Conservation (phyloP, 2,888 invertebrate species). For the Thecocarcelia acutangulata region DNA sequence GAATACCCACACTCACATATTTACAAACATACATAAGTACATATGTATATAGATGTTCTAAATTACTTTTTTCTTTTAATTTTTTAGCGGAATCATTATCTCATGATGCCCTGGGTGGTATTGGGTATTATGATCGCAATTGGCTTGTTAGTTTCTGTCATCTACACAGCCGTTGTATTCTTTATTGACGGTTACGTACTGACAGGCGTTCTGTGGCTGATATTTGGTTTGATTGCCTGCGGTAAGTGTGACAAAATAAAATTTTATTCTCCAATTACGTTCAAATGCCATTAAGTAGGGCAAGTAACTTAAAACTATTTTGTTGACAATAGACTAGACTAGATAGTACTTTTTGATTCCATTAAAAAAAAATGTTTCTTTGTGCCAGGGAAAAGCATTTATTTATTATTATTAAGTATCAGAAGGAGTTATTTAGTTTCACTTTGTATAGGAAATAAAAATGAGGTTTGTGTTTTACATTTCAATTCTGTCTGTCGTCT, state of each 20-base stretch:
- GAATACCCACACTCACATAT: background rate
- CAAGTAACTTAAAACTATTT: slow-evolving; percentile 44
- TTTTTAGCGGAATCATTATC: slow-evolving; percentile 87
- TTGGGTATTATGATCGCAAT: slow-evolving; percentile 90
- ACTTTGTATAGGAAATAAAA: slow-evolving; percentile 15
- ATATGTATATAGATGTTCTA: no score
- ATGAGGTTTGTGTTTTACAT: slow-evolving; percentile 29
- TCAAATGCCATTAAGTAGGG: background rate
- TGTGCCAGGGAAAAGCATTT: slow-evolving; percentile 4
- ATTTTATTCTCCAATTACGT: slow-evolving; percentile 1
- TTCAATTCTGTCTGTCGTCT: no score
- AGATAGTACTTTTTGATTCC: slow-evolving; percentile 42
- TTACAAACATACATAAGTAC: no score
- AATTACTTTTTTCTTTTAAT: background rate
- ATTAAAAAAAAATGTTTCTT: no score
- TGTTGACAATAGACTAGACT: slow-evolving; percentile 24
- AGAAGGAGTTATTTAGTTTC: slow-evolving; percentile 41
- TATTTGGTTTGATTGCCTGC: slow-evolving; percentile 84
- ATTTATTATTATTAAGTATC: background rate
- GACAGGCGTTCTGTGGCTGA: slow-evolving; percentile 84
- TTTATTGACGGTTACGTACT: slow-evolving; percentile 85
- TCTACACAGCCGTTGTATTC: slow-evolving; percentile 89
- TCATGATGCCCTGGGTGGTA: slow-evolving; percentile 93
- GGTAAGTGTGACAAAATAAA: slow-evolving; percentile 82
- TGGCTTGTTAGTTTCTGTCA: slow-evolving; percentile 88